Evolutionary conservation across 2,797 vertebrate genomes (phyloP).

Genomic region (Leptatherina wallacei): DNA sequence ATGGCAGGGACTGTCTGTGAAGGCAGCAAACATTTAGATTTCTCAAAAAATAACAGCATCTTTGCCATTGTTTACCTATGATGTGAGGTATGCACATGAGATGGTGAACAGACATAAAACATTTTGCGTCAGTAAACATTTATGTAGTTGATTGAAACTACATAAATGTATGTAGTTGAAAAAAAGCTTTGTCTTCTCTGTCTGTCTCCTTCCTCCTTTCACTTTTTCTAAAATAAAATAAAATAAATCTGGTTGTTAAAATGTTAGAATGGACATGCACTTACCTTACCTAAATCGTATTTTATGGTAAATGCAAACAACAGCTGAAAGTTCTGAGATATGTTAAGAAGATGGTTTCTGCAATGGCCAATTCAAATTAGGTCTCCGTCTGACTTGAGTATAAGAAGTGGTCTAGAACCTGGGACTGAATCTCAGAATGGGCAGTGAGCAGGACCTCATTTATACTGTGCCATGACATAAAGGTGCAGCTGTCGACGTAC

Average conservation of each 20-base stretch:
- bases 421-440: slow-evolving; percentile 47
- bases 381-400: background rate
- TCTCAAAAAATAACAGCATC: background rate
- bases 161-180: no score
- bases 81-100: background rate
- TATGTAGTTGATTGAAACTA: background rate
- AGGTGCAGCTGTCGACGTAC: slow-evolving; percentile 57
- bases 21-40: background rate
- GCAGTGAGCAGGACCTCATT: slow-evolving; percentile 14
- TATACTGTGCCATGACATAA: slow-evolving; percentile 46
- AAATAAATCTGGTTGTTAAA: background rate
- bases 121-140: background rate
- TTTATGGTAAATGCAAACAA: background rate
- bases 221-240: background rate
- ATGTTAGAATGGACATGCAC: background rate
- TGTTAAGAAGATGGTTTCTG: background rate
- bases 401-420: slow-evolving; percentile 26
- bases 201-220: background rate
- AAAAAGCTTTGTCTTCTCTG: no score
- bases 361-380: background rate
- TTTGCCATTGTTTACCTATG: background rate
- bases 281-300: background rate
- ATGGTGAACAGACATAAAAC: background rate
- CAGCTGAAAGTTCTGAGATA: background rate
- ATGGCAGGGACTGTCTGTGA: background rate